Percentiles rank a stretch among this genome's conserved stretches.
phyloP scores from a whole-genome alignment of 1,140 invertebrate genomes.

The Drosophila novamexicana region DNA sequence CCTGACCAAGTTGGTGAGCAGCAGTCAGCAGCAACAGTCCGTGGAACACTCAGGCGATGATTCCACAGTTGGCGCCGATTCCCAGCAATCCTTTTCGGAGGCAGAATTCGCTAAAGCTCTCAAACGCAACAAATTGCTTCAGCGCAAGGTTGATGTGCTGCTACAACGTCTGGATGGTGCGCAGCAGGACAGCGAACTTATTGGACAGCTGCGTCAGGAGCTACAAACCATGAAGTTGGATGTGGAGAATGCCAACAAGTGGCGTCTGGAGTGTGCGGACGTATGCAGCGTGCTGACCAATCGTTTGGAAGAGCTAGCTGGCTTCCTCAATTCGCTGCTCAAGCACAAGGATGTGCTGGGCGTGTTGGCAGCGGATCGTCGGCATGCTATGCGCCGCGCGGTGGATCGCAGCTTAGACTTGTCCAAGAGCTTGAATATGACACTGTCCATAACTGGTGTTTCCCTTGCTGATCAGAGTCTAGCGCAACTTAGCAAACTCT shows the following conservation, averaged over 20 bases:
- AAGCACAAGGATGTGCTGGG: slow-evolving; percentile 87
- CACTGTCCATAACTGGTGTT: slow-evolving; percentile 67
- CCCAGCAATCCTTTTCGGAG: slow-evolving; percentile 73
- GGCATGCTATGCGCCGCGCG: slow-evolving; percentile 85
- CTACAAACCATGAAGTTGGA: slow-evolving; percentile 77
- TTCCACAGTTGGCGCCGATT: slow-evolving; percentile 23
- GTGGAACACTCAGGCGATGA: slow-evolving; percentile 45
- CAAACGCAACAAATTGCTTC: slow-evolving; percentile 73
- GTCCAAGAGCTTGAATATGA: slow-evolving; percentile 85
- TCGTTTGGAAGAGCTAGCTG: slow-evolving; percentile 89
- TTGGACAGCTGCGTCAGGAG: slow-evolving; percentile 76
- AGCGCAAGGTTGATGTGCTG: slow-evolving; percentile 75
- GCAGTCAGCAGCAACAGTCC: background rate
- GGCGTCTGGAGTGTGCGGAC: slow-evolving; percentile 87
- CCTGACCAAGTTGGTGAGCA: slow-evolving; percentile 83
- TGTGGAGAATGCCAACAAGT: slow-evolving; percentile 83
- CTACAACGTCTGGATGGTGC: slow-evolving; percentile 72
- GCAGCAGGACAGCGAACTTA: slow-evolving; percentile 65
- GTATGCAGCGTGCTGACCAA: slow-evolving; percentile 87
- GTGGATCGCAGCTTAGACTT: slow-evolving; percentile 87
- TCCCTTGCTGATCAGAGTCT: slow-evolving; percentile 82
- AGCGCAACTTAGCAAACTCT: slow-evolving; percentile 84
- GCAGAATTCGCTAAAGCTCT: slow-evolving; percentile 66
- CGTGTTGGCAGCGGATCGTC: slow-evolving; percentile 85
- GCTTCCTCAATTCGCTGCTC: slow-evolving; percentile 89